Base-by-base conservation (phyloP, 2,797 vertebrate species). In the Crax fasciolata region DNA sequence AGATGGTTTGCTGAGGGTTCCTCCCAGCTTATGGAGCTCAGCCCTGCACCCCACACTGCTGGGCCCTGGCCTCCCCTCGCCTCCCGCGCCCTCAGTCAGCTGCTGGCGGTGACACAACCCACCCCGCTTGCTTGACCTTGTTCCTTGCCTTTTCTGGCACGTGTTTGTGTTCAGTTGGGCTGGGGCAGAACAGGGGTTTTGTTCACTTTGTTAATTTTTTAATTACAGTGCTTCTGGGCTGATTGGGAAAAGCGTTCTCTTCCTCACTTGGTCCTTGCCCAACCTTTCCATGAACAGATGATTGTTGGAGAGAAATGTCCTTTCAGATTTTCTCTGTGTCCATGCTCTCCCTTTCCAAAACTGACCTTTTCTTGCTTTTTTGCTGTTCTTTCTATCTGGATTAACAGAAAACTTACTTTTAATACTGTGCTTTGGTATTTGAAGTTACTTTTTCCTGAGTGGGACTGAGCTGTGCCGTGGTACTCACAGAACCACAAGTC, bases 211-310 rank as follows among this genome's bases (percentile, higher is more conserved):
- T 10, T 86, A 7, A 54, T 32, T 68, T 90, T 82, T 59, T 46
- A 46, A 48, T 73, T 86, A 35, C 7, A 35, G 13, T 74, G n/a
- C 27, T 93, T 86, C 59, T 74, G 38, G 15, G n/a, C 30, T 90
- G 24, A 57, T 66, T 20, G 66, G 59, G 59, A 91, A 87, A 87
- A 81, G 66, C 25, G 7, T 8, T 76, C 7, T 72, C 1, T 77
- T 54, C 6, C 49, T 85, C 6, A 0, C 32, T 52, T 2, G 8
- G n/a, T 14, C 25, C n/a, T 0, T 0, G 39, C 66, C 57, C 58
- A 68, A 15, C 54, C 46, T 25, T 71, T 43, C 81, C 23, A 13
- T 68, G 41, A 68, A 38, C n/a, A 46, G 16, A 24, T 77, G 32
- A 80, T 76, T 39, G 71, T 27, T 54, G 48, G 39, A 87, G 43